Evolutionary conservation across 2,797 vertebrate genomes (phyloP).

Genomic region (Distichodus sexfasciatus): DNA sequence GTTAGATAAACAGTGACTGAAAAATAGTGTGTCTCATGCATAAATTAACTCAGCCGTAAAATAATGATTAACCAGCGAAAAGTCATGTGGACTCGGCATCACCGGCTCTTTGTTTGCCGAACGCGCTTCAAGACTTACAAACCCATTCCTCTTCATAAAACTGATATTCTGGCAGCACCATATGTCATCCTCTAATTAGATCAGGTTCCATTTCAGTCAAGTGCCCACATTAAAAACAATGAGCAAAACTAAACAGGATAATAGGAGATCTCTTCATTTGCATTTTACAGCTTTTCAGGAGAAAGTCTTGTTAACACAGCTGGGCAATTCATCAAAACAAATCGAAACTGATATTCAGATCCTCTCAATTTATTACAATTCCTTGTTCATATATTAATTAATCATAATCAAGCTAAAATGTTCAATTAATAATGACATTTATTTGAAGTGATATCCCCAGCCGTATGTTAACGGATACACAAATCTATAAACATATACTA

Average conservation of each 20-base stretch:
- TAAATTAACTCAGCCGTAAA: conserved; percentile 2
- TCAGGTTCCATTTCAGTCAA: conserved; percentile 4
- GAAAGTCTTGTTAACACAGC: too few species aligned
- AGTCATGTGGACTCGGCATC: conserved; percentile 9
- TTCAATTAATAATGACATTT: too few species aligned
- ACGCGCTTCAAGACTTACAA: not conserved
- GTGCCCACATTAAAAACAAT: conserved; percentile 13
- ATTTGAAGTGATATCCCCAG: too few species aligned
- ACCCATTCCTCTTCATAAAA: not conserved
- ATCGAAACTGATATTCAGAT: too few species aligned
- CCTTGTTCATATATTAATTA: too few species aligned
- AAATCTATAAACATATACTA: too few species aligned
- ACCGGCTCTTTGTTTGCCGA: not conserved
- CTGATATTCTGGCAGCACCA: conserved; percentile 3
- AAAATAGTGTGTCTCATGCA: conserved; percentile 1
- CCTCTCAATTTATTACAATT: too few species aligned
- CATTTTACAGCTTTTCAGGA: too few species aligned
- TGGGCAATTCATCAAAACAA: too few species aligned
- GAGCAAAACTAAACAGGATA: not conserved
- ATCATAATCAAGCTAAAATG: too few species aligned
- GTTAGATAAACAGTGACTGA: conserved; percentile 25
- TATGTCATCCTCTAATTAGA: conserved; percentile 5
- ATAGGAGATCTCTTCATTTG: too few species aligned
- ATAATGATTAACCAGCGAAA: conserved; percentile 32
- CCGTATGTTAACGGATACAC: too few species aligned